These are phyloP conservation scores for Himantopus leucocephalus DNA, from an alignment of 2,113 vertebrate species.

Conservation along the genomic window DNA sequence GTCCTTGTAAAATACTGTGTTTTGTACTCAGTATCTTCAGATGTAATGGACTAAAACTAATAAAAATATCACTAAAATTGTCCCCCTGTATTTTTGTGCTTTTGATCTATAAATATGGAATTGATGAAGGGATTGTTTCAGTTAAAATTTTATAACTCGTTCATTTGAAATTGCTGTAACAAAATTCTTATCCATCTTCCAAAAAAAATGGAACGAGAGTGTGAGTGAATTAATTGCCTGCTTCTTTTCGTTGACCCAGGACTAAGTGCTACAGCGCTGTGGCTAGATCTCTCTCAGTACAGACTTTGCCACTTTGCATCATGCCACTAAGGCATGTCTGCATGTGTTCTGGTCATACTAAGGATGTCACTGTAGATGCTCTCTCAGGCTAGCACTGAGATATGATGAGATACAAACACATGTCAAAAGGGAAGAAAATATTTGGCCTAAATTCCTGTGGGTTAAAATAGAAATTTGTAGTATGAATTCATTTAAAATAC, in stretches of 20 bases:
- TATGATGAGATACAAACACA: neutral
- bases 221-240: neutral
- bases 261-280: neutral
- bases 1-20: neutral
- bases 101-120: slow-evolving; percentile 1
- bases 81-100: neutral
- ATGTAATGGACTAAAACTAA: slow-evolving; percentile 8
- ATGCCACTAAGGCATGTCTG: neutral
- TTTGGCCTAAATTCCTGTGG: neutral
- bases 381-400: neutral
- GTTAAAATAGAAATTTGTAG: neutral
- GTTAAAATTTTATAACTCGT: neutral
- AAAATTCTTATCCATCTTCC: neutral
- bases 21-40: neutral
- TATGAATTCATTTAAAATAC: neutral
- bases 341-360: neutral
- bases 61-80: neutral
- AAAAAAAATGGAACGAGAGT: neutral
- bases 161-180: neutral
- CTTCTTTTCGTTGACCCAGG: neutral
- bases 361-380: neutral
- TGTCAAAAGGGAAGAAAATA: neutral
- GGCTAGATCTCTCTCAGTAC: neutral
- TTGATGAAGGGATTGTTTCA: neutral
- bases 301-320: neutral